These are phyloP conservation scores for Bergia sp. DNA, from an alignment of 92 coral and sea anemone species.

Conservation along the genomic window DNA sequence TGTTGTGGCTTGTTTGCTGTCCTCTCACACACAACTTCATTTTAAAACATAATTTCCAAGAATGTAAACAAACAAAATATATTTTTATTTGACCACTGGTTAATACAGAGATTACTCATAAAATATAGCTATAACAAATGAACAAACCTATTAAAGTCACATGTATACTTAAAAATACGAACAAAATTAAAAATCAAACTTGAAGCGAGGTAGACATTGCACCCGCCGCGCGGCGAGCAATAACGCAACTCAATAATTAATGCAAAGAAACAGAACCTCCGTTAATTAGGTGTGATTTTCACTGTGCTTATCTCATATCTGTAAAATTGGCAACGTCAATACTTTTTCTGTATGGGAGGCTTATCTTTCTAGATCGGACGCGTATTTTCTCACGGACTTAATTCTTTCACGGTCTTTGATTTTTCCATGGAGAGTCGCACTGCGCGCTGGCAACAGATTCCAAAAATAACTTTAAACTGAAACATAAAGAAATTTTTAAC, in stretches of 20 bases:
- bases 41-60: too few species aligned
- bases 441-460: background rate
- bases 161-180: too few species aligned
- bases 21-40: too few species aligned
- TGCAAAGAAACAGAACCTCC: background rate
- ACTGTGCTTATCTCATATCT: background rate
- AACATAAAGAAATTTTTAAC: background rate
- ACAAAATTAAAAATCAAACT: background rate
- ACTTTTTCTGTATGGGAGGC: background rate
- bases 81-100: too few species aligned
- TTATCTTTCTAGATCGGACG: background rate
- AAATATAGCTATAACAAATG: background rate
- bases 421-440: background rate
- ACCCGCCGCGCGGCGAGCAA: background rate
- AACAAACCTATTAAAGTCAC: too few species aligned
- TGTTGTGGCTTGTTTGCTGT: too few species aligned
- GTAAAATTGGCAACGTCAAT: background rate
- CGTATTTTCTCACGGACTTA: background rate
- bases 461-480: too few species aligned
- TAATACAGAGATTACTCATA: too few species aligned
- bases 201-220: background rate
- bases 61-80: too few species aligned
- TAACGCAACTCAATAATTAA: slow-evolving; percentile 11
- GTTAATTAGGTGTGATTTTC: slow-evolving; percentile 18
- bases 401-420: background rate